Conservation (phyloP, 2,888 invertebrate genomes). For the Sphecodes monilicornis region DNA sequence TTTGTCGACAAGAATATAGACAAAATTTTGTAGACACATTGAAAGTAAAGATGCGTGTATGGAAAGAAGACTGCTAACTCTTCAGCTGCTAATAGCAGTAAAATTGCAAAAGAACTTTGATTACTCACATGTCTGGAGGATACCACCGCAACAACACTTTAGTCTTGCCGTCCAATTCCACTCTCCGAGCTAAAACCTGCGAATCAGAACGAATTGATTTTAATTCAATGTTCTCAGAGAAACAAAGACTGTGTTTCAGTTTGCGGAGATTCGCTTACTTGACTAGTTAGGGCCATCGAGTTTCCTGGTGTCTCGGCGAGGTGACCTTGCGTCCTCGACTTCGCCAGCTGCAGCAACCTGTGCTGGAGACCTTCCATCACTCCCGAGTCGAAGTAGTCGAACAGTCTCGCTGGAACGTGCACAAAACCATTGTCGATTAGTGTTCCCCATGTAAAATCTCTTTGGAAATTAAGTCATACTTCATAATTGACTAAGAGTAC, state of each 20-base stretch:
- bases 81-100: neutral
- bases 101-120: neutral
- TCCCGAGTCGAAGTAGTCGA: slow-evolving; percentile 96
- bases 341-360: slow-evolving; percentile 88
- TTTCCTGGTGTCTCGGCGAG: slow-evolving; percentile 88
- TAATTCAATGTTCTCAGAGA: neutral
- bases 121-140: slow-evolving; percentile 94
- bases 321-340: slow-evolving; percentile 87
- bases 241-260: neutral
- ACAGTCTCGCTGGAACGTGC: slow-evolving; percentile 91
- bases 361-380: slow-evolving; percentile 97
- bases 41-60: too few relatives aligned
- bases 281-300: slow-evolving; percentile 90
- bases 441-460: neutral
- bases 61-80: too few relatives aligned
- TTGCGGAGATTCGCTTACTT: slow-evolving; percentile 82
- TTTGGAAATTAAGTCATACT: too few relatives aligned
- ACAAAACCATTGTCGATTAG: neutral
- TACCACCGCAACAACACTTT: slow-evolving; percentile 93
- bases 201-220: slow-evolving; percentile 3
- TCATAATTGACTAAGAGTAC: too few relatives aligned
- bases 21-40: too few relatives aligned
- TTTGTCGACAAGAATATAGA: too few relatives aligned
- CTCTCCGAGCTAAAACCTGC: slow-evolving; percentile 88
- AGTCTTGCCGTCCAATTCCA: slow-evolving; percentile 87